Conservation (phyloP, 2,888 invertebrate genomes). For the Vannuccia rotundouncinata region DNA sequence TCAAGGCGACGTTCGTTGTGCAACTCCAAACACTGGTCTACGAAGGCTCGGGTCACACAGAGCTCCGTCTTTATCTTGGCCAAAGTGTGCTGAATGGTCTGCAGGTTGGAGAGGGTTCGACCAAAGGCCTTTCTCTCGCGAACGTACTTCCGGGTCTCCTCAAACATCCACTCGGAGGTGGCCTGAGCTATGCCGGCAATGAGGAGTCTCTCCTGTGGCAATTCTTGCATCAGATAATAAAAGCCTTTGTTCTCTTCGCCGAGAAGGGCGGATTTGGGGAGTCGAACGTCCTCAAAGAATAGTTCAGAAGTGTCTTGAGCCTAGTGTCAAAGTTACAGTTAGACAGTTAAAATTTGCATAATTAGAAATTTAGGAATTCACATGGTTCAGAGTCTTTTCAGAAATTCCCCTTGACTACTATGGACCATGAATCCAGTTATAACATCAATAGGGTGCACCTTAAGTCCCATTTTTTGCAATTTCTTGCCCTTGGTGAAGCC, state of each 20-base stretch:
- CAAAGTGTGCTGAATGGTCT: slow-evolving; percentile 58
- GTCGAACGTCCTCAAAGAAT: slow-evolving; percentile 57
- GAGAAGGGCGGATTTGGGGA: slow-evolving; percentile 52
- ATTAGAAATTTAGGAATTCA: too few relatives aligned
- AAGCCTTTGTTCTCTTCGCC: slow-evolving; percentile 56
- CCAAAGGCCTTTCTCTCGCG: slow-evolving; percentile 58
- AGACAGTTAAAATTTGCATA: too few relatives aligned
- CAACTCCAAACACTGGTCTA: slow-evolving; percentile 55
- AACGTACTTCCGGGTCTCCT: slow-evolving; percentile 56
- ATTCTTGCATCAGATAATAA: slow-evolving; percentile 57
- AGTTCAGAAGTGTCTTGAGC: slow-evolving; percentile 56
- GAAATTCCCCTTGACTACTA: background rate
- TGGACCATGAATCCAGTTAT: background rate
- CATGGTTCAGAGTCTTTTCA: too few relatives aligned
- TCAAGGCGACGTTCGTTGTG: slow-evolving; percentile 52
- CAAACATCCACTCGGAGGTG: slow-evolving; percentile 56
- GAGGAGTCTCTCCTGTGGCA: slow-evolving; percentile 57
- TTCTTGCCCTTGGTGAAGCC: slow-evolving; percentile 57
- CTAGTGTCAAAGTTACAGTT: too few relatives aligned
- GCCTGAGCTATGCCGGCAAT: slow-evolving; percentile 53
- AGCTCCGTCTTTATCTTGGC: slow-evolving; percentile 58
- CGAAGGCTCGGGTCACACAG: slow-evolving; percentile 54
- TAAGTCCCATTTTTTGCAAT: slow-evolving; percentile 57
- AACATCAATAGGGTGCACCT: too few relatives aligned
- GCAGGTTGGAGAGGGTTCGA: slow-evolving; percentile 53